A percentile compares a stretch with the other conserved stretches of the same genome.
phyloP scores from a whole-genome alignment of 2,888 invertebrate species.

The Drosophila anceps region DNA sequence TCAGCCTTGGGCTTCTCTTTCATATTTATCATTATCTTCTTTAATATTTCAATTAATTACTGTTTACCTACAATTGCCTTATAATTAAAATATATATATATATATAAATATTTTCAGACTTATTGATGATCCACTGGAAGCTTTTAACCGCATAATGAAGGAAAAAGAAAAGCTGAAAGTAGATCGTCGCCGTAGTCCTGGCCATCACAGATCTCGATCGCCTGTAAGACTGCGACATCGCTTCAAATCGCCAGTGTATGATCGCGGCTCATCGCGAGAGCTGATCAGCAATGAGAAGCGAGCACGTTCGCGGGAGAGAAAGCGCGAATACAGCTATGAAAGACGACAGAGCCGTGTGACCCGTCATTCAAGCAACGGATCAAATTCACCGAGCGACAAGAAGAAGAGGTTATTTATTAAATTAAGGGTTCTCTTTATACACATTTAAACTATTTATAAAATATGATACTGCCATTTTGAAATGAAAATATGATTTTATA shows the following conservation, averaged over 20 bases:
- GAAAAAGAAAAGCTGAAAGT: conserved; percentile 90
- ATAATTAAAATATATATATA: not conserved
- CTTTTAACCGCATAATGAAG: conserved; percentile 93
- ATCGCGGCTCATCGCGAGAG: conserved; percentile 75
- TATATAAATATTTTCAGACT: conserved; percentile 84
- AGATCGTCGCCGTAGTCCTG: conserved; percentile 86
- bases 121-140: conserved; percentile 94
- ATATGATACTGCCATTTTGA: conserved; percentile 3
- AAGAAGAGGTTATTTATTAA: conserved; percentile 66
- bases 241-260: conserved; percentile 79
- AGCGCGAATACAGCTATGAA: conserved; percentile 71
- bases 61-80: not conserved
- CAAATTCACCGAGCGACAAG: conserved; percentile 65
- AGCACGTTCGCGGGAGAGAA: conserved; percentile 65
- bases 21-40: not conserved
- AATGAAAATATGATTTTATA: conserved; percentile 14
- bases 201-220: conserved; percentile 85
- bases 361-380: conserved; percentile 60
- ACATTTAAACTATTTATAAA: conserved; percentile 12
- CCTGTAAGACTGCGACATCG: conserved; percentile 77
- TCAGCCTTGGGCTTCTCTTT: no score
- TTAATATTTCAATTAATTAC: not conserved
- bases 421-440: conserved; percentile 36
- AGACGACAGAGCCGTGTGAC: conserved; percentile 53
- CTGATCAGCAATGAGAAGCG: conserved; percentile 61